Conservation (phyloP, 2,888 invertebrate species). For the Iselma pallidipennis region DNA sequence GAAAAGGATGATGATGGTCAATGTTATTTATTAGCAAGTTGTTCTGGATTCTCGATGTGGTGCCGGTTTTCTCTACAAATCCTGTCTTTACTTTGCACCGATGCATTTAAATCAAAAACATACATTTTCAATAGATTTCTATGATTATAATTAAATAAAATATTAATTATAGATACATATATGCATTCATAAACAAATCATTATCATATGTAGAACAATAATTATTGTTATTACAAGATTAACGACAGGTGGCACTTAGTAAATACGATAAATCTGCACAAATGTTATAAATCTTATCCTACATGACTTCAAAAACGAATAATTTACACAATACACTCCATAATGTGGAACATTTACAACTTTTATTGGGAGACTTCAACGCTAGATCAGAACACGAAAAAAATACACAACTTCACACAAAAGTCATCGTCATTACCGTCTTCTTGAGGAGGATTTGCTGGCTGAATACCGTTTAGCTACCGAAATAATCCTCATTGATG, state of each 20-base stretch:
- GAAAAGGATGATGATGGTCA: background rate
- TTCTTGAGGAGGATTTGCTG: no score
- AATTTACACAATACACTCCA: background rate
- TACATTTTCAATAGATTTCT: no score
- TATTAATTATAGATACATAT: no score
- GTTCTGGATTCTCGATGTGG: constrained; percentile 15
- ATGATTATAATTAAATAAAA: no score
- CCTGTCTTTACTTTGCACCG: no score
- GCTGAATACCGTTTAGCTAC: no score
- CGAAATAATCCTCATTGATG: no score
- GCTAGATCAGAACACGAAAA: background rate
- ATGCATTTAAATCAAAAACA: background rate
- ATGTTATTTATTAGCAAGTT: constrained; percentile 19
- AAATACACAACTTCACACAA: no score
- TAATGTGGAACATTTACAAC: background rate
- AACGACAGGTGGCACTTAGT: background rate
- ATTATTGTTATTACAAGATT: background rate
- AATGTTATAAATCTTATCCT: background rate
- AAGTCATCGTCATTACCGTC: no score
- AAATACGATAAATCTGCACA: background rate
- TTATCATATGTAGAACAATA: background rate
- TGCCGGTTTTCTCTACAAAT: constrained; percentile 11
- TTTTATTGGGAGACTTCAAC: background rate
- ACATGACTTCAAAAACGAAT: background rate
- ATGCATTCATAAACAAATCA: background rate